phyloP scores from a whole-genome alignment of 2,797 vertebrate genomes.

The Alcedo atthis region DNA sequence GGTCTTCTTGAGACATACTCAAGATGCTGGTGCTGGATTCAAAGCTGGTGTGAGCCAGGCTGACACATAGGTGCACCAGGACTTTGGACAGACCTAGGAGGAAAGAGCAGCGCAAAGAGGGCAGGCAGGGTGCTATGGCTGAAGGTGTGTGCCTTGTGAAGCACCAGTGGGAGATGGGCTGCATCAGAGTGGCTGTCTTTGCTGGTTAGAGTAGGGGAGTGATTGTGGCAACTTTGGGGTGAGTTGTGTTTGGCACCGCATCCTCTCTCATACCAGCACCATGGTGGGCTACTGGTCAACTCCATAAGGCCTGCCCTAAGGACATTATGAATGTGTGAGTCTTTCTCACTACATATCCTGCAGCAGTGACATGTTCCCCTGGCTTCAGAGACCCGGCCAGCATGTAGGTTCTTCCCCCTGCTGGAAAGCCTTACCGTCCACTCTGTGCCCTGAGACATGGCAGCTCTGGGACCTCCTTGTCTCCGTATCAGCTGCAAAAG shows the following conservation, averaged over 20 bases:
- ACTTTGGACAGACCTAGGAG: background rate
- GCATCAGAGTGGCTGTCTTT: background rate
- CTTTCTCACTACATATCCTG: background rate
- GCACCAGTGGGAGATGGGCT: background rate
- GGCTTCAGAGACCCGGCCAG: accelerated
- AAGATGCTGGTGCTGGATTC: background rate
- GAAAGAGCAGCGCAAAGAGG: background rate
- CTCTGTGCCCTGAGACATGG: background rate
- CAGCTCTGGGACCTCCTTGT: background rate
- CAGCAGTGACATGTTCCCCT: accelerated
- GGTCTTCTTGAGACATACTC: background rate
- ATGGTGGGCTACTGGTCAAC: background rate
- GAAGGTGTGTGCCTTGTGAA: background rate
- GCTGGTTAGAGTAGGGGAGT: background rate
- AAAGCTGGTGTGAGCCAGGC: background rate
- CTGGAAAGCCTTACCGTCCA: background rate
- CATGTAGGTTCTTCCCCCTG: background rate
- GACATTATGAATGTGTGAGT: background rate
- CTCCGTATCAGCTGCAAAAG: background rate
- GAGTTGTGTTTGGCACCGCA: background rate
- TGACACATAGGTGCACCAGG: background rate
- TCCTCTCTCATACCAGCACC: accelerated
- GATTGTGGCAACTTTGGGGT: background rate
- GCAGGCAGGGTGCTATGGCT: background rate
- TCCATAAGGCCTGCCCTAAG: background rate